Evolutionary conservation across 2,888 invertebrate genomes (phyloP).

Genomic region (Andrena trimmerana): DNA sequence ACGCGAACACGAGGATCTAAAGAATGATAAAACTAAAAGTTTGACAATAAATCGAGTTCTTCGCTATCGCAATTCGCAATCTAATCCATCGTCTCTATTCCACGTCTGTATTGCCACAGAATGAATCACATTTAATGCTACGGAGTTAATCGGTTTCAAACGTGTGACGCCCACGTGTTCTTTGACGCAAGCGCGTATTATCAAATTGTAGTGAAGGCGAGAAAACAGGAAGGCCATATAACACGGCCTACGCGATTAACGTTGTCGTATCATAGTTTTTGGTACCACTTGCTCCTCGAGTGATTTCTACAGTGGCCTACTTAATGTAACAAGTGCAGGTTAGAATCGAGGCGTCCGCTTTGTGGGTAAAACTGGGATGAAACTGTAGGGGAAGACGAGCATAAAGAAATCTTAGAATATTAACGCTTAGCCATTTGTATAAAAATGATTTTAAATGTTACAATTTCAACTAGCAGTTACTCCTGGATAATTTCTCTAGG

Average conservation of each 20-base stretch:
- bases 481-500: no score
- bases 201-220: constrained; percentile 37
- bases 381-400: no score
- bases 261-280: constrained; percentile 47
- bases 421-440: no score
- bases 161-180: constrained; percentile 25
- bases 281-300: constrained; percentile 1
- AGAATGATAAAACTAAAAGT: not conserved
- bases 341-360: no score
- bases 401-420: no score
- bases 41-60: constrained; percentile 13
- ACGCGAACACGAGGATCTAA: not conserved
- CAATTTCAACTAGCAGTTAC: no score
- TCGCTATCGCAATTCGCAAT: constrained; percentile 25
- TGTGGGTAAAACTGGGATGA: no score
- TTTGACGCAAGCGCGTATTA: constrained; percentile 14
- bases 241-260: constrained; percentile 48
- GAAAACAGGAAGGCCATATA: constrained; percentile 35
- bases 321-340: constrained; percentile 10
- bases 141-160: constrained; percentile 46
- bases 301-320: constrained; percentile 10
- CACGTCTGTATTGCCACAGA: constrained; percentile 32
- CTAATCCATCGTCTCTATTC: constrained; percentile 20
- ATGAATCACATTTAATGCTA: constrained; percentile 43
- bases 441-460: no score